These are phyloP conservation scores for Odontamblyopus rebecca DNA, from an alignment of 2,797 vertebrate genomes.

Conservation along the genomic window DNA sequence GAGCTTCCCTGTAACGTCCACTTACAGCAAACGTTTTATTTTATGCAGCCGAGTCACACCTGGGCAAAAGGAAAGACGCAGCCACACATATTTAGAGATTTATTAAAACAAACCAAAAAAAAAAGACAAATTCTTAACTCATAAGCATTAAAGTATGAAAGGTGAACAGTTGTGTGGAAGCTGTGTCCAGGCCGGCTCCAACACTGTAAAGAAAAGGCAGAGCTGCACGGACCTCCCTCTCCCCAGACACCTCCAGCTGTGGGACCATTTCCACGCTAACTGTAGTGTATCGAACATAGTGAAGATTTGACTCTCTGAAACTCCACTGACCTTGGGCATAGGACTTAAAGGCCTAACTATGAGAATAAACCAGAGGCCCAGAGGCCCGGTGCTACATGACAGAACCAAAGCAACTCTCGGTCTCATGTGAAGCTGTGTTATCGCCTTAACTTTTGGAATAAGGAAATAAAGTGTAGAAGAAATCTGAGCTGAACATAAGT, in stretches of 20 bases:
- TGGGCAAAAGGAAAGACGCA: neutral
- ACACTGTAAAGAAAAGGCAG: neutral
- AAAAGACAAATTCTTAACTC: slow-evolving; percentile 7
- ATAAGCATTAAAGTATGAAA: slow-evolving; percentile 2
- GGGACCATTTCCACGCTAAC: neutral
- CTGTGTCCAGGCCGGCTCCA: neutral
- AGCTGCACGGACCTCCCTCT: slow-evolving; percentile 3
- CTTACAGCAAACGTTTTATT: too few relatives aligned
- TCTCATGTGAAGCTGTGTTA: too few relatives aligned
- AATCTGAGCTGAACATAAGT: too few relatives aligned
- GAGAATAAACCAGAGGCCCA: too few relatives aligned
- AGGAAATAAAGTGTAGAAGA: too few relatives aligned
- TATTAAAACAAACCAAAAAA: slow-evolving; percentile 7
- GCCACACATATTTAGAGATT: neutral
- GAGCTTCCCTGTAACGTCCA: too few relatives aligned
- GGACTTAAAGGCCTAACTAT: too few relatives aligned
- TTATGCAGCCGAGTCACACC: too few relatives aligned
- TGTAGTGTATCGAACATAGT: neutral
- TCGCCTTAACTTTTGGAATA: too few relatives aligned
- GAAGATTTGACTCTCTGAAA: neutral
- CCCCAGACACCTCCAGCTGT: neutral
- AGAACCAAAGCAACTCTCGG: too few relatives aligned
- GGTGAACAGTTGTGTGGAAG: slow-evolving; percentile 1
- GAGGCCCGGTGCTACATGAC: too few relatives aligned
- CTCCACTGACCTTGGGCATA: too few relatives aligned